These are phyloP conservation scores for Fregetta grallaria DNA, from an alignment of 2,113 vertebrate genomes.

Conservation along the genomic window DNA sequence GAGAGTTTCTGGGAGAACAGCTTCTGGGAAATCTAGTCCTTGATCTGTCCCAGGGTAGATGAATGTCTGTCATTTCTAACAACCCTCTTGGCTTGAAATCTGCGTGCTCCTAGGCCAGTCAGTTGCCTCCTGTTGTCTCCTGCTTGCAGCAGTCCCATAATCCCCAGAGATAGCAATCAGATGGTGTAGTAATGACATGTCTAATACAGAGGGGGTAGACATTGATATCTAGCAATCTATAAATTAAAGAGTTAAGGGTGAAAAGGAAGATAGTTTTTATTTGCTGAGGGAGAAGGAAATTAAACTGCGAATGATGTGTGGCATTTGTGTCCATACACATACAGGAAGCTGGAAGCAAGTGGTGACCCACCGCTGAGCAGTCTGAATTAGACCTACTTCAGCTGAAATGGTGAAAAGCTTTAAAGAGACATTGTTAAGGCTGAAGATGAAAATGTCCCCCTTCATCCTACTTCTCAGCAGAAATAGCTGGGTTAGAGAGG, in stretches of 20 bases:
- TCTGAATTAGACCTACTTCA: neutral
- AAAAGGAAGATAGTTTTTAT: neutral
- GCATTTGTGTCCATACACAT: neutral
- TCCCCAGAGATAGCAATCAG: neutral
- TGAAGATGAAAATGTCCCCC: neutral
- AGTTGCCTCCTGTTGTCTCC: neutral
- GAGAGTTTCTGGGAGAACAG: neutral
- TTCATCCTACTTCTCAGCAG: neutral
- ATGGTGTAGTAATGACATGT: neutral
- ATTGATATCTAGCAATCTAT: neutral
- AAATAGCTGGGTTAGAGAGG: neutral
- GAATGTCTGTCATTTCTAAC: neutral
- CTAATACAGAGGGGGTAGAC: neutral
- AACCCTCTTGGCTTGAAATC: neutral
- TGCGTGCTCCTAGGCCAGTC: neutral
- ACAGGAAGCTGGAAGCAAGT: neutral
- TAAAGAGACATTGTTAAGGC: neutral
- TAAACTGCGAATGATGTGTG: neutral
- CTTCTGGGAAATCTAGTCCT: conserved; percentile 27
- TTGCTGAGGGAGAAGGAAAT: neutral
- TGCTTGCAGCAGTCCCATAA: neutral
- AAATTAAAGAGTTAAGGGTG: neutral
- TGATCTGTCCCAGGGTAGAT: neutral
- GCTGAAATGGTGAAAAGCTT: neutral
- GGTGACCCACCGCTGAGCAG: neutral